phyloP scores from a whole-genome alignment of 2,113 vertebrate species.

The Sigmodon hispidus region DNA sequence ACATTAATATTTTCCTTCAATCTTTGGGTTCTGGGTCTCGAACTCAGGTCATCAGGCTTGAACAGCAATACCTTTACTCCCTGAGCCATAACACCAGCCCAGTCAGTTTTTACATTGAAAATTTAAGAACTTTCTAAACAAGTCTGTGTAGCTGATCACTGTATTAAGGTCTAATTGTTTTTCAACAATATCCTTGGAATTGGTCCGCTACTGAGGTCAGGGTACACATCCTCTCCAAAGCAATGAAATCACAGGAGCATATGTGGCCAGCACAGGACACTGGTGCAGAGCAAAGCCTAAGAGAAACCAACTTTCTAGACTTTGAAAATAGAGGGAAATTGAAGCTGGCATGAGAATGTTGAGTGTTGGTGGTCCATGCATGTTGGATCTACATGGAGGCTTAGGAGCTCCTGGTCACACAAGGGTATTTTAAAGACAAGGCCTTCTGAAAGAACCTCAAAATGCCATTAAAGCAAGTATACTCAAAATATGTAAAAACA shows the following conservation, averaged over 20 bases:
- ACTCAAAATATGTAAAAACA: neutral
- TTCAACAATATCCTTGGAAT: neutral
- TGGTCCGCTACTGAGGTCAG: neutral
- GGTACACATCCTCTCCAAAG: neutral
- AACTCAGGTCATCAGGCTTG: neutral
- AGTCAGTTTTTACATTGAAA: neutral
- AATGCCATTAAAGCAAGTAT: neutral
- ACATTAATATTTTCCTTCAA: neutral
- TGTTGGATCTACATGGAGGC: accelerated
- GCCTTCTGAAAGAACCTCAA: neutral
- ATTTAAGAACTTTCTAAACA: neutral
- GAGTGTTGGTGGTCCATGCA: neutral
- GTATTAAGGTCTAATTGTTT: neutral
- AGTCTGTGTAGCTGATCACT: neutral
- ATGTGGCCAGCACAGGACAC: neutral
- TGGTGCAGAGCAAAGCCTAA: neutral
- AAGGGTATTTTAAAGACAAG: accelerated
- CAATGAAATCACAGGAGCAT: neutral
- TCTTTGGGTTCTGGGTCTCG: neutral
- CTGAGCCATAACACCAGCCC: neutral
- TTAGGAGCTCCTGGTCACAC: neutral
- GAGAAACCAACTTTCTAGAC: neutral
- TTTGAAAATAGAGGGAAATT: neutral
- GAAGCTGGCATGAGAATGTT: neutral
- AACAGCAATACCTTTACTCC: neutral